phyloP scores from a whole-genome alignment of 2,113 vertebrate species.

The Ptychochromis oligacanthus region DNA sequence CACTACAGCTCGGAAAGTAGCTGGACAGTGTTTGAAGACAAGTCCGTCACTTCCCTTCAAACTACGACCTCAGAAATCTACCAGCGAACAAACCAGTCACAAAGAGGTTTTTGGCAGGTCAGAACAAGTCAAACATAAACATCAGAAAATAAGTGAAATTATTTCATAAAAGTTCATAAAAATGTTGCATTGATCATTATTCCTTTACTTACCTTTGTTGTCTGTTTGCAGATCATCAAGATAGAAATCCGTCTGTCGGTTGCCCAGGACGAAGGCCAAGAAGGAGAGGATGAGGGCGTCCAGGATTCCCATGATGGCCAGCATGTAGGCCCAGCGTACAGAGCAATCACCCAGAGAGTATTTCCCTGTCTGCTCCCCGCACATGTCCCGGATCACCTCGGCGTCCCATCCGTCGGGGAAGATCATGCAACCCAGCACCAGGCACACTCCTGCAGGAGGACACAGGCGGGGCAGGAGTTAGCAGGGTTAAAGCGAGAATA shows the following conservation, averaged over 20 bases:
- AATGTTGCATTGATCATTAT: background rate
- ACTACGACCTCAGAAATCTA: no score
- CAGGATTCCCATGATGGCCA: slow-evolving; percentile 96
- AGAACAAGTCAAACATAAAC: background rate
- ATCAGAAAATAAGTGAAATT: background rate
- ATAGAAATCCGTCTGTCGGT: slow-evolving; percentile 96
- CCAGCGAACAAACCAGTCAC: no score
- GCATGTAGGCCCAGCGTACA: slow-evolving; percentile 95
- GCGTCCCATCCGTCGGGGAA: slow-evolving; percentile 97
- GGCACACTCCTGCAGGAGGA: slow-evolving; percentile 87
- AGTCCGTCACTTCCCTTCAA: no score
- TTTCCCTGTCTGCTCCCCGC: slow-evolving; percentile 94
- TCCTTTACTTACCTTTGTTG: slow-evolving; percentile 87
- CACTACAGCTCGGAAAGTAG: no score
- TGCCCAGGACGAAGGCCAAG: slow-evolving; percentile 95
- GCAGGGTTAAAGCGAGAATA: background rate
- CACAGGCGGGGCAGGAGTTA: slow-evolving; percentile 18
- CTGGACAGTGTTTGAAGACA: no score
- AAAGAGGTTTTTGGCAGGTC: no score
- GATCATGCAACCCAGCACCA: slow-evolving; percentile 97
- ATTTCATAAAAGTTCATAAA: background rate
- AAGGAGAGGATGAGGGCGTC: slow-evolving; percentile 97
- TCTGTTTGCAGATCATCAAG: slow-evolving; percentile 94
- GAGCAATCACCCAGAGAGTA: slow-evolving; percentile 95
- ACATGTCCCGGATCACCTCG: slow-evolving; percentile 95